Base-by-base conservation (phyloP, 1,140 invertebrate species). In the Carposina sasakii region DNA sequence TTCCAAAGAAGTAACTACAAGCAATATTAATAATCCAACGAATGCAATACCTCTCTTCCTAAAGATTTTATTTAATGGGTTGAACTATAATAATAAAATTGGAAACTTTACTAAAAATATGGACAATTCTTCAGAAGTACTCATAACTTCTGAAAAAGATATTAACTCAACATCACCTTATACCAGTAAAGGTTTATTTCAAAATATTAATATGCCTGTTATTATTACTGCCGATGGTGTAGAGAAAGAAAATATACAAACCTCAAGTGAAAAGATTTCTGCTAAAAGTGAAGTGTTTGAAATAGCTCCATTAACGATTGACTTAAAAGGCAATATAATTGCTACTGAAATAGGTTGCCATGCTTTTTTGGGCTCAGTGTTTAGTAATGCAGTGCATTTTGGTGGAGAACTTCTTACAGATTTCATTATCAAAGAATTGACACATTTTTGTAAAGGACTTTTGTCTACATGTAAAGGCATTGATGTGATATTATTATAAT, bases 321-420 rank as follows among this genome's bases (percentile, higher is more conserved):
- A 83, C 60, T 59, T 81, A 42, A 72, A 71, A 52, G 79, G 79
- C 10, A 75, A 78, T 61, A 66, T 83, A 16, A 58, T 83, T 45
- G 74, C 74, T 4, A 74, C 76, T 44, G 52, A 67, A 44, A 73
- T 53, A 19, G 33, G 69, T 16, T 83, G 79, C 33, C 79, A 83
- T 56, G 79, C 77, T 16, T 79, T 81, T 56, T 62, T 83, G 34
- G 79, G 76, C 22, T 68, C 66, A 24, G 54, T 83, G 23, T 76
- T 75, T 46, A 76, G 55, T 50, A 70, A 75, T 52, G 60, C 48
- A 26, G 49, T 63, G 22, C 71, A 76, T 54, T 48, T 67, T 20
- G 52, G 39, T 23, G 63, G 63, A 42, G 63, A 74, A 53, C 64
- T 60, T 8, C 12, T 79, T 4, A 65, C 67, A 24, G 66, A 76